Base-by-base conservation (phyloP, 2,797 vertebrate genomes). In the Enteromius viviparus region DNA sequence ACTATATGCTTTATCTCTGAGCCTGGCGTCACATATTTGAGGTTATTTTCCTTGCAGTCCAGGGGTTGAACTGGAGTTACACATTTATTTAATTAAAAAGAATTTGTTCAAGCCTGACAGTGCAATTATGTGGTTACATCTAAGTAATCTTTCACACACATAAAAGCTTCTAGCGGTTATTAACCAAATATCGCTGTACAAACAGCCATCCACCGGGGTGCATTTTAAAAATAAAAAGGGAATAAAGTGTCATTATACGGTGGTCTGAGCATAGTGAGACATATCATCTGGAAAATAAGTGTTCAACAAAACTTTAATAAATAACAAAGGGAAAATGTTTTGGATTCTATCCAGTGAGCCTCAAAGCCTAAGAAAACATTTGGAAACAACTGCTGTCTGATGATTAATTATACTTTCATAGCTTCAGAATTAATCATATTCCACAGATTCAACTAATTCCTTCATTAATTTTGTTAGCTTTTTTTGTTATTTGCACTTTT, bases 11-110 rank as follows among this genome's bases (percentile, higher is more conserved):
- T 71, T 70, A 74, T 65, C 58, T 23, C 40, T 49, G 32, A 51
- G 29, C 58, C 14, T 37, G 58, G 3, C 29, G 10, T 77, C 75
- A 47, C 15, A 45, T 62, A 45, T 77, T 77, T 77, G 17, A 49
- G 78, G 14, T 77, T 83, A 60, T 60, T 68, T 83, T 40, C 26
- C 74, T 40, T 60, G 69, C 51, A 47, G 37, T 77, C 74, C 65
- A 45, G 64, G 65, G 74, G 49, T 47, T 83, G 37, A 55, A 58
- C 23, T 32, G 14, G 64, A 70, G 81, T 77, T 23, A 15, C 17
- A 76, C 81, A 60, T 77, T 83, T 69, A 45, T 58, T 34, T 68
- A 69, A 83, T 83, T 83, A 60, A 83, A 77, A 83, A 42, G 21
- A 69, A 77, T 83, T 58, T 68, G 62, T 68, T 83, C 64, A 70